These are phyloP conservation scores for Microvelia longipes DNA, from an alignment of 1,140 invertebrate species.

Conservation along the genomic window DNA sequence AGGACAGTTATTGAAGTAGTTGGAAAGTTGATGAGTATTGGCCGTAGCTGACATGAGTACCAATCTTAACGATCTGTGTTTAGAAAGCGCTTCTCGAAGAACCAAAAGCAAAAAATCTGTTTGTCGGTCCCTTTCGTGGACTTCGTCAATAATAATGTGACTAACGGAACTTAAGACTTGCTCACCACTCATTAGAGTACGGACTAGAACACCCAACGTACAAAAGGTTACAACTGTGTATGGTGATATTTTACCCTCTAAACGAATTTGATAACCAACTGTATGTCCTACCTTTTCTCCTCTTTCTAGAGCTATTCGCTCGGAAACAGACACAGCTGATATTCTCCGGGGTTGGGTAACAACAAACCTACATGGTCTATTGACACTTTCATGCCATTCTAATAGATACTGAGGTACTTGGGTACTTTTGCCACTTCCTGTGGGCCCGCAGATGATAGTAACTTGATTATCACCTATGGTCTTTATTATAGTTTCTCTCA, in stretches of 20 bases:
- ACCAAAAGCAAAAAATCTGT: constrained; percentile 84
- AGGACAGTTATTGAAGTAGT: constrained; percentile 64
- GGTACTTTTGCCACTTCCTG: constrained; percentile 81
- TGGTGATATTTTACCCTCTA: constrained; percentile 59
- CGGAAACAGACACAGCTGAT: constrained; percentile 70
- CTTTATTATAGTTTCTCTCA: constrained; percentile 57
- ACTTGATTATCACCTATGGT: constrained; percentile 57
- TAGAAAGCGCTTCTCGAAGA: constrained; percentile 54
- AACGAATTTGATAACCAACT: constrained; percentile 85
- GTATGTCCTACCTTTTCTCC: constrained; percentile 71
- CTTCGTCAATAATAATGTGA: constrained; percentile 82
- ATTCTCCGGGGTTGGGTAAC: constrained; percentile 86
- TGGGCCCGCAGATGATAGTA: constrained; percentile 57
- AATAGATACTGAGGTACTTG: constrained; percentile 83
- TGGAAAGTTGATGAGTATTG: constrained; percentile 59
- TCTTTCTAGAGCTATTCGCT: constrained; percentile 68
- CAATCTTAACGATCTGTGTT: constrained; percentile 56
- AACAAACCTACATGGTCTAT: constrained; percentile 64
- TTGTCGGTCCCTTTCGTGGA: constrained; percentile 73
- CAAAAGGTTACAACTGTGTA: constrained; percentile 78
- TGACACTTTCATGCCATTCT: constrained; percentile 49
- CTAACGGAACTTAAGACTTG: constrained; percentile 51
- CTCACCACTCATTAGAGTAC: constrained; percentile 67
- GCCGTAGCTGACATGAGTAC: constrained; percentile 93
- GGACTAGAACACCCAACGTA: constrained; percentile 75